A percentile compares a stretch with the other conserved stretches of the same genome.
Evolutionary conservation across 2,888 invertebrate genomes (phyloP).

Genomic region (Orchesella flavescens): DNA sequence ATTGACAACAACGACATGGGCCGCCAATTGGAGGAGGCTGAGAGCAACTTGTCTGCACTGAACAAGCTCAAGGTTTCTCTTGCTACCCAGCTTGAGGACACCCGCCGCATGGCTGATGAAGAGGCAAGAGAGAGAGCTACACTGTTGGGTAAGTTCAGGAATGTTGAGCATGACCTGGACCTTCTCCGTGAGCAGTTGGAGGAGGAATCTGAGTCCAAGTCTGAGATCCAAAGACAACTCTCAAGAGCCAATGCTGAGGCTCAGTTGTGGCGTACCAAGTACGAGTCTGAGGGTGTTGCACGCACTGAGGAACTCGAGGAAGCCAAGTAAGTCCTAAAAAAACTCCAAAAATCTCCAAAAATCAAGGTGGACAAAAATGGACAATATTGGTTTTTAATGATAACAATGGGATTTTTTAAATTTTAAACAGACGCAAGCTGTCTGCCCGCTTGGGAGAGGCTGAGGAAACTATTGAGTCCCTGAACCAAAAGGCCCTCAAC

Average conservation of each 20-base stretch:
- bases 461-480: constrained; percentile 97
- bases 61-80: constrained; percentile 97
- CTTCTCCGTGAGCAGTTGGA: constrained; percentile 99
- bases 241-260: constrained; percentile 93
- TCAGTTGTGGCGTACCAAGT: constrained; percentile 98
- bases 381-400: background rate
- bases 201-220: constrained; percentile 99
- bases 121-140: constrained; percentile 95
- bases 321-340: constrained; percentile 80
- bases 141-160: constrained; percentile 97
- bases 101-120: constrained; percentile 97
- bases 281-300: constrained; percentile 97
- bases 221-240: constrained; percentile 98
- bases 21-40: constrained; percentile 98
- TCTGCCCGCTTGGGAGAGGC: constrained; percentile 97
- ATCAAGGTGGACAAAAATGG: background rate
- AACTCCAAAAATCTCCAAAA: constrained; percentile 71
- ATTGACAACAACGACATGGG: constrained; percentile 97
- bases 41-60: constrained; percentile 95
- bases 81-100: constrained; percentile 96
- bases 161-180: constrained; percentile 98
- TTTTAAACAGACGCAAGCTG: constrained; percentile 82
- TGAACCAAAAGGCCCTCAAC: constrained; percentile 96
- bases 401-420: background rate
- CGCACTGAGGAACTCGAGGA: constrained; percentile 95